Evolutionary conservation across 2,888 invertebrate genomes (phyloP).

Genomic region (Disparrhopalites patrizii): DNA sequence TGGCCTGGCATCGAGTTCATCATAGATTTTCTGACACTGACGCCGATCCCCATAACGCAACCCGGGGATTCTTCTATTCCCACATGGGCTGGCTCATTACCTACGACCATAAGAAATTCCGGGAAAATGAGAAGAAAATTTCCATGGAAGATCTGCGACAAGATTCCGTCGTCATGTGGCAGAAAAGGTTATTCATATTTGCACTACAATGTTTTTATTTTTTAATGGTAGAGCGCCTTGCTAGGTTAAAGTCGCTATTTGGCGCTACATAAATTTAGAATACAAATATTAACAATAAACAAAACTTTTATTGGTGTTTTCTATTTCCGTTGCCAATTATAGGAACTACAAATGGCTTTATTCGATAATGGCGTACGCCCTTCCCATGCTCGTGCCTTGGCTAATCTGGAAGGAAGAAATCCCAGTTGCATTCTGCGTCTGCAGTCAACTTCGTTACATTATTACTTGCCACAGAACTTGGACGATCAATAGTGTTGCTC

Average conservation of each 20-base stretch:
- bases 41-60: conserved; percentile 90
- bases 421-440: neutral
- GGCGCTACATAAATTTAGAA: too few species aligned
- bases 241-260: too few species aligned
- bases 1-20: conserved; percentile 72
- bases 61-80: conserved; percentile 90
- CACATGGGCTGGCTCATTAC: conserved; percentile 92
- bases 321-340: too few species aligned
- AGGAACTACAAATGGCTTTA: conserved; percentile 53
- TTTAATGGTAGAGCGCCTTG: too few species aligned
- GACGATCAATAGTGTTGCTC: conserved; percentile 12
- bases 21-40: conserved; percentile 92
- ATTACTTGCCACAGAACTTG: neutral
- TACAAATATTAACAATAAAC: too few species aligned
- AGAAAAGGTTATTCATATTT: conserved; percentile 66
- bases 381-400: neutral
- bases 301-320: too few species aligned
- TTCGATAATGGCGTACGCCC: conserved; percentile 51
- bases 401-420: neutral
- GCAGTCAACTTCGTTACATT: neutral
- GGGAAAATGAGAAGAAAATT: conserved; percentile 75
- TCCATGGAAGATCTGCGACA: conserved; percentile 76
- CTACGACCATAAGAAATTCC: conserved; percentile 85
- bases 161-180: conserved; percentile 78
- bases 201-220: conserved; percentile 71